Base-by-base conservation (phyloP, 2,888 invertebrate genomes). In the Pseudococcus viburni region DNA sequence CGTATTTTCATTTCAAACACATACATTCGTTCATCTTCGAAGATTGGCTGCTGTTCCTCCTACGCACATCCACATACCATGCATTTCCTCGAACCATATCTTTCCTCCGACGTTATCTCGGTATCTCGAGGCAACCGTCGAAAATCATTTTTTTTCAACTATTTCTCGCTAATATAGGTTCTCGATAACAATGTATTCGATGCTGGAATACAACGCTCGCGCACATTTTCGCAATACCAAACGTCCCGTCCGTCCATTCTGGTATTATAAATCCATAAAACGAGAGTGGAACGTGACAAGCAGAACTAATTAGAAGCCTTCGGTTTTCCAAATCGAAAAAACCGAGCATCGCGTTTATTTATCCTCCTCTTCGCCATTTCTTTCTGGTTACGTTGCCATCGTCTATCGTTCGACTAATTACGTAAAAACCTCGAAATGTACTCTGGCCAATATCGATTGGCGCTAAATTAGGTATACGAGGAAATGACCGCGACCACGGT, bases 401-500 rank as follows among this genome's bases (percentile, higher is more conserved):
- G 17, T 33, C 73, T 17, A 33, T 73, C 15, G 39, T 73, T 15
- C 8, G 33, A 73, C 73, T 33, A 33, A 33, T 73, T 33, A 73
- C 73, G 73, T 73, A 73, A 33, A 73, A 73, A 73, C 73, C 46
- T 83, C 80, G 80, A 83, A 83, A 83, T 83, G 80, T 83, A 73
- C 73, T 73, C 33, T 17, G 73, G 73, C 26, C 17, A 73, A 7
- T 64, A 83, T 83, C 80, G 46, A 83, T 83, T 83, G 80, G 80
- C 42, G 46, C 80, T 83, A 83, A 83, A 83, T 83, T 83, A 83
- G 80, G 80, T 46, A 83, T 83, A 83, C 46, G 46, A 83, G 80
- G 80, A 83, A 83, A 19, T 46, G 80, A 46, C 46, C 80, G 80
- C 80, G 42, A 46, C 42, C 46, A 12, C 80, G 9, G 64, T 19